Conservation (phyloP, 2,113 vertebrate species). For the Pyrgilauda ruficollis region DNA sequence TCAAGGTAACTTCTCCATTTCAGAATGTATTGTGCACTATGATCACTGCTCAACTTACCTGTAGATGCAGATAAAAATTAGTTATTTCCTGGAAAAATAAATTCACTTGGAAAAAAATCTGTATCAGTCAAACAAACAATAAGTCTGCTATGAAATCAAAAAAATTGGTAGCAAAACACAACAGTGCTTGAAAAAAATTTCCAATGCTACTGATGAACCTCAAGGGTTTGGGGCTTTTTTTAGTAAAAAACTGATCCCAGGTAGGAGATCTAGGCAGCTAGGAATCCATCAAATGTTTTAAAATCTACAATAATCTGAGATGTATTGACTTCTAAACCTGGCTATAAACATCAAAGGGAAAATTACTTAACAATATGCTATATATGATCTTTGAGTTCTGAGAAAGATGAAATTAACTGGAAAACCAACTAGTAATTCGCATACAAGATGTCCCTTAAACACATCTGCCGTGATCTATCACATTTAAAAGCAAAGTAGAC, state of each 20-base stretch:
- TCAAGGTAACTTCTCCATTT: background rate
- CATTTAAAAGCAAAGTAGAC: background rate
- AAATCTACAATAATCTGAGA: background rate
- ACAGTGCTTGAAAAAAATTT: background rate
- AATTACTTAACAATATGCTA: background rate
- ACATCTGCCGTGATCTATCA: background rate
- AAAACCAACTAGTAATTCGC: background rate
- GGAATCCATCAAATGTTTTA: background rate
- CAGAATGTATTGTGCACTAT: background rate
- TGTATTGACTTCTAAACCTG: background rate
- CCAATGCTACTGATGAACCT: background rate
- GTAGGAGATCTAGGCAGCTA: background rate
- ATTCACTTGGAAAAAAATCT: background rate
- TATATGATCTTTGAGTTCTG: background rate
- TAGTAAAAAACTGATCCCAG: background rate
- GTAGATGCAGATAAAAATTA: background rate
- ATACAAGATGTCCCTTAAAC: background rate
- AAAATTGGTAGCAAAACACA: background rate
- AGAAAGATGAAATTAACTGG: background rate
- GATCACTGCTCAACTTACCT: background rate
- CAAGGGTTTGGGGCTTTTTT: background rate
- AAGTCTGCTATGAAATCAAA: background rate
- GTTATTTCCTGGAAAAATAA: background rate
- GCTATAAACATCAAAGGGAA: background rate
- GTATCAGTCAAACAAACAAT: background rate